Evolutionary conservation across 2,888 invertebrate genomes (phyloP).

Genomic region (Melieria crassipennis): DNA sequence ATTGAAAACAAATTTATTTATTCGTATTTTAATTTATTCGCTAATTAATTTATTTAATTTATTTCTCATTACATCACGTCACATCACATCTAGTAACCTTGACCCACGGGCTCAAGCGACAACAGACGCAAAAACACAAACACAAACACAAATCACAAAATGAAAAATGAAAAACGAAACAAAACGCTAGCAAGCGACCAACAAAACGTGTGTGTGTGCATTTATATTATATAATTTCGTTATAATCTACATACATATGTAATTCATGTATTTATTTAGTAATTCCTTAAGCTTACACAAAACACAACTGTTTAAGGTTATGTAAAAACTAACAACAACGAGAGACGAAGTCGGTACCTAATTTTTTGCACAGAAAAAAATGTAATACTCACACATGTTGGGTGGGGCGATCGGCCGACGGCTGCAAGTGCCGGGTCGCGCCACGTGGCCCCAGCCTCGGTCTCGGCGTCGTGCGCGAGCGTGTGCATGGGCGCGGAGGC

Average conservation of each 20-base stretch:
- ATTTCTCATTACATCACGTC: slow-evolving; percentile 43
- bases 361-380: slow-evolving; percentile 38
- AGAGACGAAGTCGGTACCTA: slow-evolving; percentile 61
- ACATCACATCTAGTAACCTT: slow-evolving; percentile 3
- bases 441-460: neutral
- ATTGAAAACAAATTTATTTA: slow-evolving; percentile 27
- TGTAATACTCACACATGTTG: slow-evolving; percentile 48
- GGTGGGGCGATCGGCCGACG: slow-evolving; percentile 1
- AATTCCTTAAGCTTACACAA: slow-evolving; percentile 4
- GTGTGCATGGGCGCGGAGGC: too few species aligned
- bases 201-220: slow-evolving; percentile 42
- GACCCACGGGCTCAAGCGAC: slow-evolving; percentile 2
- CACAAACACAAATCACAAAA: slow-evolving; percentile 24
- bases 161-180: slow-evolving; percentile 20
- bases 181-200: neutral
- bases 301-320: slow-evolving; percentile 34
- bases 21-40: slow-evolving; percentile 51
- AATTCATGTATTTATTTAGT: slow-evolving; percentile 44
- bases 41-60: slow-evolving; percentile 60
- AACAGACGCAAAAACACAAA: slow-evolving; percentile 19
- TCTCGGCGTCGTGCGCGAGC: neutral
- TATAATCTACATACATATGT: slow-evolving; percentile 28
- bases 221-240: slow-evolving; percentile 38
- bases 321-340: slow-evolving; percentile 45
- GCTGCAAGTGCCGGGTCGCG: too few species aligned